Percentiles rank a stretch among this genome's conserved stretches.
Evolutionary conservation across 2,113 vertebrate genomes (phyloP).

Genomic region (Myiopsitta monachus): DNA sequence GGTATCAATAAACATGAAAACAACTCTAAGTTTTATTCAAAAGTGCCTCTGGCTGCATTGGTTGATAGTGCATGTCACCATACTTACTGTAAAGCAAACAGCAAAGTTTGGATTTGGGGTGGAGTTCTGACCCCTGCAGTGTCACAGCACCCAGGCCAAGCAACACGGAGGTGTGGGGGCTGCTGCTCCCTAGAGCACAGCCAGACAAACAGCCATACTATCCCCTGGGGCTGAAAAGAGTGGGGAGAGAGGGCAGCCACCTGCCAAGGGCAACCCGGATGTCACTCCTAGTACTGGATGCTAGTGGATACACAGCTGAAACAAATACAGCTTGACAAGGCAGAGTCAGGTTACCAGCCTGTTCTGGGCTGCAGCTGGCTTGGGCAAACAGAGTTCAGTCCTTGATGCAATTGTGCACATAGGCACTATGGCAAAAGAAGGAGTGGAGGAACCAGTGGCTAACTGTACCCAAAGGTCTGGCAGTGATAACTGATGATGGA

Average conservation of each 20-base stretch:
- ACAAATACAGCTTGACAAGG: not conserved
- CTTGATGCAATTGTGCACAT: not conserved
- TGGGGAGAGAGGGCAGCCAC: not conserved
- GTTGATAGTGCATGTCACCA: not conserved
- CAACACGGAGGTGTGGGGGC: accelerated
- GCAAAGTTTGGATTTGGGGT: not conserved
- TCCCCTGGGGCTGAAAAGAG: not conserved
- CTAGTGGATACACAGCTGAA: not conserved
- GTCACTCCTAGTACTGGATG: not conserved
- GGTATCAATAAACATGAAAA: not conserved
- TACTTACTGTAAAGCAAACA: not conserved
- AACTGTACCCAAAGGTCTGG: not conserved
- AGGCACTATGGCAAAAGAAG: accelerated
- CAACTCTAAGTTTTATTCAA: not conserved
- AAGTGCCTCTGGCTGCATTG: not conserved
- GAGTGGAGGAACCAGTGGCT: not conserved
- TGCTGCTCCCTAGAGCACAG: not conserved
- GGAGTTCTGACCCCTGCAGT: not conserved
- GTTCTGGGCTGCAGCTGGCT: not conserved
- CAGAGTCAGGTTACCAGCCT: not conserved
- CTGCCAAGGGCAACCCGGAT: not conserved
- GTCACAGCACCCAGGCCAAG: not conserved
- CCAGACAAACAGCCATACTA: not conserved
- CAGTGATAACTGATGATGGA: not conserved
- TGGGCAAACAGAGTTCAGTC: not conserved